Evolutionary conservation across 1,140 invertebrate genomes (phyloP).

Genomic region (Apis florea): DNA sequence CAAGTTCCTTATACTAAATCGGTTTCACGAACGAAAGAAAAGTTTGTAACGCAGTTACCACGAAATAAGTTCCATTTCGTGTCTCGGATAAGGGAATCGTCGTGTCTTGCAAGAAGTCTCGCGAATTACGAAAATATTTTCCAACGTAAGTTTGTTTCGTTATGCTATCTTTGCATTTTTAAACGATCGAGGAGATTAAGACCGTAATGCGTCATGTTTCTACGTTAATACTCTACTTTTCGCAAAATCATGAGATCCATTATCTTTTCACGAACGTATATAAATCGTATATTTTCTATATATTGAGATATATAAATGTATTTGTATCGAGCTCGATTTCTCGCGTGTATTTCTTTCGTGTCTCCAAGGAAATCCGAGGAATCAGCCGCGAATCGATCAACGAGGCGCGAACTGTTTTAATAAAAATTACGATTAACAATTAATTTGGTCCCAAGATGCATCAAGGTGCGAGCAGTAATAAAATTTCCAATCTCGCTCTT

Average conservation of each 20-base stretch:
- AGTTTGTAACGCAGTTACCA: slow-evolving; percentile 19
- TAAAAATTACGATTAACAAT: slow-evolving; percentile 61
- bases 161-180: neutral
- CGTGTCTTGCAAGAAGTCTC: neutral
- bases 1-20: neutral
- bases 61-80: neutral
- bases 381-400: slow-evolving; percentile 12
- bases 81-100: neutral
- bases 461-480: slow-evolving; percentile 1
- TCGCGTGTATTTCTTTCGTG: neutral
- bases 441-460: slow-evolving; percentile 47
- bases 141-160: neutral
- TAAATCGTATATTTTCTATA: neutral
- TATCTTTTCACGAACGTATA: neutral
- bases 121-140: slow-evolving; percentile 16
- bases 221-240: slow-evolving; percentile 32
- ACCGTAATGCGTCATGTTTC: neutral
- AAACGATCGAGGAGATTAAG: neutral
- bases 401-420: slow-evolving; percentile 36
- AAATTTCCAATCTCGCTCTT: slow-evolving; percentile 33
- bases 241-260: slow-evolving; percentile 1
- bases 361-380: slow-evolving; percentile 55
- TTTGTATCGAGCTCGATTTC: slow-evolving; percentile 22
- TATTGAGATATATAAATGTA: neutral
- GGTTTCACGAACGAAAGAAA: neutral